A percentile compares a stretch with the other conserved stretches of the same genome.
These are phyloP conservation scores for Dendrocincla fuliginosa DNA, from an alignment of 2,797 vertebrate genomes.

Conservation along the genomic window DNA sequence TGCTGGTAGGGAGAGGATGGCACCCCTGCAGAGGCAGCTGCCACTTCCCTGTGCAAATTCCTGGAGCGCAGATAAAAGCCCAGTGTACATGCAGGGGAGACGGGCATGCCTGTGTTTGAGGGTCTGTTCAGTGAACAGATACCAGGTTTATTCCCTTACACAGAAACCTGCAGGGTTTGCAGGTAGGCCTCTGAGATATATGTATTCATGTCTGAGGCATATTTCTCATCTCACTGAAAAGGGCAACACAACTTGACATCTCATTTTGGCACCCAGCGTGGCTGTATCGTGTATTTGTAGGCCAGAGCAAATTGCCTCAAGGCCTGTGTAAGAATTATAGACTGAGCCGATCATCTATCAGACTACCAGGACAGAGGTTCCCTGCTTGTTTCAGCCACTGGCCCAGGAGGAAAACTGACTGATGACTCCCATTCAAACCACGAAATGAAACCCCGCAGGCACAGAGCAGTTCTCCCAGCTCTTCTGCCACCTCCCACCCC, in stretches of 20 bases:
- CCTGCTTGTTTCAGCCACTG: neutral
- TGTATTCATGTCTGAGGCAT: rapidly evolving
- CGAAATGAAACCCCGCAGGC: neutral
- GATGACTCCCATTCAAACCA: rapidly evolving
- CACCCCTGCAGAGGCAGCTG: neutral
- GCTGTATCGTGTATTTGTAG: neutral
- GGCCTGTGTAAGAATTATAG: neutral
- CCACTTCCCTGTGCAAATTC: neutral
- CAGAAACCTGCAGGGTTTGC: neutral
- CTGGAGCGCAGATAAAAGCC: rapidly evolving
- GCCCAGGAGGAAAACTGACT: neutral
- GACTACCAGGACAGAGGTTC: neutral
- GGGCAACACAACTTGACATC: neutral
- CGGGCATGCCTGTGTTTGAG: neutral
- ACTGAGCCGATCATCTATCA: neutral
- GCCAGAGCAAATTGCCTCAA: neutral
- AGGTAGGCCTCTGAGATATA: neutral
- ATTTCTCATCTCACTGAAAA: neutral
- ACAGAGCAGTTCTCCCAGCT: neutral
- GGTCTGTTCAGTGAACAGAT: neutral
- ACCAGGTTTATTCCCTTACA: neutral
- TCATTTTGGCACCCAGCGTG: neutral
- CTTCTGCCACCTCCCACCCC: neutral
- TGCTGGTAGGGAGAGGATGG: neutral
- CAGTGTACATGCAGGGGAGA: rapidly evolving